These are phyloP conservation scores for Tridacna gigas DNA, from an alignment of 2,888 invertebrate genomes.

Conservation along the genomic window DNA sequence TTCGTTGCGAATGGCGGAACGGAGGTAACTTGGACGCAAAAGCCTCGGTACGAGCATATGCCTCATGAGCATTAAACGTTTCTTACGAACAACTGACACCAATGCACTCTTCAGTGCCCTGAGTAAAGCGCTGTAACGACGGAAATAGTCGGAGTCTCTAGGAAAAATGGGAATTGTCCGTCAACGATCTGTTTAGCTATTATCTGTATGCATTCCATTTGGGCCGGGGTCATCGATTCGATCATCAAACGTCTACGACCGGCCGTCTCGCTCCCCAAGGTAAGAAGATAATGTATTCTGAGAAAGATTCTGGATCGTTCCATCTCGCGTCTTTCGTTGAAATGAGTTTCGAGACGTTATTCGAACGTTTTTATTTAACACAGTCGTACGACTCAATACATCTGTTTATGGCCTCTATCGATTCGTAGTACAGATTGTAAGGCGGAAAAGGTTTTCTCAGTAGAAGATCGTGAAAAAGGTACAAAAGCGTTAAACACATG, in stretches of 20 bases:
- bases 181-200: background rate
- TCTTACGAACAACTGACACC: too few relatives aligned
- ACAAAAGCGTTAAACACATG: background rate
- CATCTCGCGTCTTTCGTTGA: background rate
- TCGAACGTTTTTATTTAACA: background rate
- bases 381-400: background rate
- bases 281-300: background rate
- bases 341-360: background rate
- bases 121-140: background rate
- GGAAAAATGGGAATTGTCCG: background rate
- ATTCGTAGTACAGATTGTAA: background rate
- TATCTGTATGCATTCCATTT: background rate
- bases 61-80: background rate
- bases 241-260: background rate
- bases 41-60: background rate
- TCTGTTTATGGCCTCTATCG: background rate
- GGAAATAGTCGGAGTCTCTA: slow-evolving; percentile 5
- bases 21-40: background rate
- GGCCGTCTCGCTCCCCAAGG: background rate
- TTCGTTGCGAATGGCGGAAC: background rate
- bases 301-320: background rate
- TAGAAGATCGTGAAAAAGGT: too few relatives aligned
- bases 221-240: background rate
- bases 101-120: too few relatives aligned
- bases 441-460: too few relatives aligned